A percentile compares a stretch with the other conserved stretches of the same genome.
Conservation (phyloP, 2,888 invertebrate species). For the Baronia brevicornis region DNA sequence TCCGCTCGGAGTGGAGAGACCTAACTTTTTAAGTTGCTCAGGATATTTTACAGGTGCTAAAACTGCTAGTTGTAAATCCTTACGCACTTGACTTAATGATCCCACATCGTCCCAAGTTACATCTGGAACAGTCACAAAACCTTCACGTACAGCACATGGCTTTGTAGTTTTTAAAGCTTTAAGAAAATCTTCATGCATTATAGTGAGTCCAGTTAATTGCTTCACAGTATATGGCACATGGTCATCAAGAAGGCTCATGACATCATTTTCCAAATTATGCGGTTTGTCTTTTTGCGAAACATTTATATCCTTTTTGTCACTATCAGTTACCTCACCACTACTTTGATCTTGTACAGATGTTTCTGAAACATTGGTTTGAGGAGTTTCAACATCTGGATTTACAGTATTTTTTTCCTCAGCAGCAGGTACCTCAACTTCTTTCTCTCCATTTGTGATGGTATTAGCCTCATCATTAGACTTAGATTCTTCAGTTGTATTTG, state of each 20-base stretch:
- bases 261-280: constrained; percentile 56
- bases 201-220: constrained; percentile 78
- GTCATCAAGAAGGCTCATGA: constrained; percentile 80
- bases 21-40: constrained; percentile 85
- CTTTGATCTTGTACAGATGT: constrained; percentile 22
- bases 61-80: constrained; percentile 93
- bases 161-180: constrained; percentile 88
- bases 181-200: constrained; percentile 85
- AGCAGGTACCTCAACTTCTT: constrained; percentile 29
- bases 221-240: constrained; percentile 77
- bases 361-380: constrained; percentile 22
- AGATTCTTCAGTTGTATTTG: constrained; percentile 24
- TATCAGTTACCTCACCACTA: constrained; percentile 21
- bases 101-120: constrained; percentile 98
- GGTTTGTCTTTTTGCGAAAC: constrained; percentile 19
- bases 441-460: constrained; percentile 57
- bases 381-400: constrained; percentile 21
- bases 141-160: constrained; percentile 96
- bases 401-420: constrained; percentile 25
- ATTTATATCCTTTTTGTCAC: constrained; percentile 10
- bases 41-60: constrained; percentile 93
- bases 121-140: constrained; percentile 97
- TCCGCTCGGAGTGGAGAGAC: constrained; percentile 89
- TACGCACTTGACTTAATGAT: constrained; percentile 89
- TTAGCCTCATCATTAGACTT: constrained; percentile 32